A percentile compares a stretch with the other conserved stretches of the same genome.
Evolutionary conservation across 30 jellyfish, hydroid and myxozoan genomes (phyloP).

Genomic region (Aurelia aurita complex sp. Pacific): DNA sequence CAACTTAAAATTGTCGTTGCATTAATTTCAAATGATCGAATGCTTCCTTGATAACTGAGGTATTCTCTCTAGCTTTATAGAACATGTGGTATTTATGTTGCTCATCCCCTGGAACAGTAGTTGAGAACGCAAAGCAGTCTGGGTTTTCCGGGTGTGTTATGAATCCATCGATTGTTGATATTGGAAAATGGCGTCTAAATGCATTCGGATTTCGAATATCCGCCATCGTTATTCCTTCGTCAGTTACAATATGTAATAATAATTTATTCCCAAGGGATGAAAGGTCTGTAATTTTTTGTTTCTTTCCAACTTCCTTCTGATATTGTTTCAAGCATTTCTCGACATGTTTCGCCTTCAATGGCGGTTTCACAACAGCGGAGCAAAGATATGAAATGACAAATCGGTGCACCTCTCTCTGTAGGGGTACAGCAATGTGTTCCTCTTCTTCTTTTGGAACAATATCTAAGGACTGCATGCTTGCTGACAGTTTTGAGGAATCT

Average conservation of each 20-base stretch:
- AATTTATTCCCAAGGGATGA: conserved; percentile 72
- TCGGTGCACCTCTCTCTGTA: conserved; percentile 25
- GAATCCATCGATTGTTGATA: conserved; percentile 60
- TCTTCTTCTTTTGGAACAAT: conserved; percentile 35
- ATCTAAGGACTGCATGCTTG: conserved; percentile 38
- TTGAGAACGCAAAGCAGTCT: conserved; percentile 93
- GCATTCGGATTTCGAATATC: conserved; percentile 69
- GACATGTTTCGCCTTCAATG: conserved; percentile 87
- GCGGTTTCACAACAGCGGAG: conserved; percentile 91
- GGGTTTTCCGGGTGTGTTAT: conserved; percentile 88
- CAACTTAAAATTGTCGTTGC: conserved; percentile 17
- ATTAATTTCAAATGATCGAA: conserved; percentile 47
- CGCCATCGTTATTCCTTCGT: conserved; percentile 77
- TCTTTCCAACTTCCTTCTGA: conserved; percentile 79
- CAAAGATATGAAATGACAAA: conserved; percentile 74
- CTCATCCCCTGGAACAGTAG: conserved; percentile 75
- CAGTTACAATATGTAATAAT: conserved; percentile 42
- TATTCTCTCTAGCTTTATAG: conserved; percentile 43
- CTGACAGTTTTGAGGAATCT: conserved; percentile 38
- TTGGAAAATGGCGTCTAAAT: conserved; percentile 76
- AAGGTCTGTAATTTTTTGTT: conserved; percentile 44
- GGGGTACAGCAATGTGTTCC: conserved; percentile 14
- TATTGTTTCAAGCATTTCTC: conserved; percentile 83
- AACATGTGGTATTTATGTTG: conserved; percentile 86
- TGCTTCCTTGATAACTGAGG: conserved; percentile 39